Percentiles rank a stretch among this genome's conserved stretches.
phyloP scores from a whole-genome alignment of 2,888 invertebrate species.

The Blastobasis lacticolella region DNA sequence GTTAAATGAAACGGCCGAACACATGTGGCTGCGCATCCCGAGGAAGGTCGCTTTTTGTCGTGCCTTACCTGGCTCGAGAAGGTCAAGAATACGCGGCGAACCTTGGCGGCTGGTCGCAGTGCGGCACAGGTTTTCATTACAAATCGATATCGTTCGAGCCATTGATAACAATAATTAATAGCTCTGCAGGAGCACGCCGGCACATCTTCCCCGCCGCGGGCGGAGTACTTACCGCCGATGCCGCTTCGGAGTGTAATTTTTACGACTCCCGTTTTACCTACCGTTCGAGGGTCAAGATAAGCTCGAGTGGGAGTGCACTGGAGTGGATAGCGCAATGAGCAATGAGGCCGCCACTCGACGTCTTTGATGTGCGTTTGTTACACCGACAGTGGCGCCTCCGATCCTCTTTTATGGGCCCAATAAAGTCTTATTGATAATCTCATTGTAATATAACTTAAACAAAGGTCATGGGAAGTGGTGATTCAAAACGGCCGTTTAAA shows the following conservation, averaged over 20 bases:
- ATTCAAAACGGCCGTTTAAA: conserved; percentile 39
- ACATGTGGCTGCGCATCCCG: conserved; percentile 33
- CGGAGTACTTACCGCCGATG: conserved; percentile 43
- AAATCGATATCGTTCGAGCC: conserved; percentile 57
- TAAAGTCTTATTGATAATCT: conserved; percentile 45
- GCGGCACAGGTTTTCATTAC: conserved; percentile 50
- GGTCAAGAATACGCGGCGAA: conserved; percentile 20
- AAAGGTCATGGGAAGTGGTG: conserved; percentile 45
- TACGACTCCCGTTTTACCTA: conserved; percentile 63
- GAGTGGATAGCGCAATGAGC: conserved; percentile 43
- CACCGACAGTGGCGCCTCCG: conserved; percentile 32
- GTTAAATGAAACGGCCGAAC: conserved; percentile 34
- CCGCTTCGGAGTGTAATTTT: conserved; percentile 61
- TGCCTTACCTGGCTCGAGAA: conserved; percentile 35
- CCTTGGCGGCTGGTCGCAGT: conserved; percentile 43
- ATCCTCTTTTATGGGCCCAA: conserved; percentile 35
- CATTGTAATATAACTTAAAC: conserved; percentile 27
- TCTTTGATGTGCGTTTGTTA: conserved; percentile 50
- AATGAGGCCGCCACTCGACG: conserved; percentile 43
- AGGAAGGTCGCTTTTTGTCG: conserved; percentile 38
- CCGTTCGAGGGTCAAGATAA: conserved; percentile 59
- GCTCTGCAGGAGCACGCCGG: conserved; percentile 30
- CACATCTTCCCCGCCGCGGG: conserved; percentile 38
- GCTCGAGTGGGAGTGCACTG: conserved; percentile 44
- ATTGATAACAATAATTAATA: conserved; percentile 60